phyloP scores from a whole-genome alignment of 2,888 invertebrate species.

The Polia nebulosa region DNA sequence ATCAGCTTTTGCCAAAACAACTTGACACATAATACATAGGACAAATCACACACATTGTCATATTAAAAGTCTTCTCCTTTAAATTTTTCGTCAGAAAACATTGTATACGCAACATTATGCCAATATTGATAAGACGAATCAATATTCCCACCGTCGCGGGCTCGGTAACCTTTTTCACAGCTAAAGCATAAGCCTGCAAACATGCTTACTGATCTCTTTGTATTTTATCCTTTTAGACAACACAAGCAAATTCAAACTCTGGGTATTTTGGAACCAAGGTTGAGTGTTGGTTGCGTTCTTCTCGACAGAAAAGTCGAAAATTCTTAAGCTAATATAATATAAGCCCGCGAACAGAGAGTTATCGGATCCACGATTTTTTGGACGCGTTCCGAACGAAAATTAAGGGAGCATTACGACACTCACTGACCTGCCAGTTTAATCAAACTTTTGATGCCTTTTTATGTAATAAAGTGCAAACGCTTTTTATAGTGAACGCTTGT shows the following conservation, averaged over 20 bases:
- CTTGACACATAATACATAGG: conserved; percentile 9
- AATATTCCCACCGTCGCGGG: conserved; percentile 81
- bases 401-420: conserved; percentile 79
- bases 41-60: conserved; percentile 24
- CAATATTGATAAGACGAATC: conserved; percentile 83
- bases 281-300: conserved; percentile 31
- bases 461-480: conserved; percentile 56
- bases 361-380: conserved; percentile 85
- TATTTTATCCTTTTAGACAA: conserved; percentile 69
- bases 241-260: conserved; percentile 44
- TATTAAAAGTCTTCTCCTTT: conserved; percentile 38
- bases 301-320: conserved; percentile 74
- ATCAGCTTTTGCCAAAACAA: conserved; percentile 21
- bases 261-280: neutral
- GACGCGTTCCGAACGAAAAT: conserved; percentile 78
- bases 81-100: conserved; percentile 54
- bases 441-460: conserved; percentile 64
- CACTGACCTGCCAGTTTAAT: conserved; percentile 76
- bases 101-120: conserved; percentile 74
- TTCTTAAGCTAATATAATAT: conserved; percentile 79
- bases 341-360: conserved; percentile 76
- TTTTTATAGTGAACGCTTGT: conserved; percentile 45
- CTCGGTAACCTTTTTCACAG: conserved; percentile 80
- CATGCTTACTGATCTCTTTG: conserved; percentile 79
- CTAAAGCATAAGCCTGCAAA: conserved; percentile 77